These are phyloP conservation scores for Bergia puertoricense DNA, from an alignment of 92 coral and sea anemone genomes.

Conservation along the genomic window DNA sequence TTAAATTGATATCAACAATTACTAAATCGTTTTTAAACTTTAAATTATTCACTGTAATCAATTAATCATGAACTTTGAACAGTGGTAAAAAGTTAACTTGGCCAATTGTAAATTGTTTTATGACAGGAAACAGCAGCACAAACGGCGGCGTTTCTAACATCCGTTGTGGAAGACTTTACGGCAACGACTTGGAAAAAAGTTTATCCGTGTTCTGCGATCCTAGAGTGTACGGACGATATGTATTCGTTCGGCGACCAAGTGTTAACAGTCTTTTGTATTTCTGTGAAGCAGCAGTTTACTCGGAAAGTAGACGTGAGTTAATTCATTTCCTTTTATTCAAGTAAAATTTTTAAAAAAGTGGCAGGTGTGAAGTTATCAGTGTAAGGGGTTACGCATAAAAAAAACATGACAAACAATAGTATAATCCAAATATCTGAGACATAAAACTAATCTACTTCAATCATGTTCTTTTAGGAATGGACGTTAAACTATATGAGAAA, in stretches of 20 bases:
- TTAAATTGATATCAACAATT: too few relatives aligned
- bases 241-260: background rate
- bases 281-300: background rate
- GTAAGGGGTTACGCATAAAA: too few relatives aligned
- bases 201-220: slow-evolving; percentile 1
- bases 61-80: too few relatives aligned
- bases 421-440: too few relatives aligned
- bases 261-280: background rate
- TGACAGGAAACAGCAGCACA: background rate
- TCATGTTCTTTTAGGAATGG: too few relatives aligned
- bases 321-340: too few relatives aligned
- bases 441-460: too few relatives aligned
- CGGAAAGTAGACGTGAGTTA: slow-evolving; percentile 13
- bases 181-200: background rate
- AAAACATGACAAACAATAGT: too few relatives aligned
- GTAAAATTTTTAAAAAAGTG: background rate
- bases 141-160: slow-evolving; percentile 1
- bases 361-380: background rate
- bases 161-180: background rate
- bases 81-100: background rate
- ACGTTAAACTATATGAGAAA: too few relatives aligned
- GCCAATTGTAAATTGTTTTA: background rate
- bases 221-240: slow-evolving; percentile 10
- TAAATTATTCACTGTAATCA: too few relatives aligned
- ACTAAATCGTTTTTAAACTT: too few relatives aligned